Base-by-base conservation (phyloP, 2,113 vertebrate genomes). In the Microcebus griseorufus region DNA sequence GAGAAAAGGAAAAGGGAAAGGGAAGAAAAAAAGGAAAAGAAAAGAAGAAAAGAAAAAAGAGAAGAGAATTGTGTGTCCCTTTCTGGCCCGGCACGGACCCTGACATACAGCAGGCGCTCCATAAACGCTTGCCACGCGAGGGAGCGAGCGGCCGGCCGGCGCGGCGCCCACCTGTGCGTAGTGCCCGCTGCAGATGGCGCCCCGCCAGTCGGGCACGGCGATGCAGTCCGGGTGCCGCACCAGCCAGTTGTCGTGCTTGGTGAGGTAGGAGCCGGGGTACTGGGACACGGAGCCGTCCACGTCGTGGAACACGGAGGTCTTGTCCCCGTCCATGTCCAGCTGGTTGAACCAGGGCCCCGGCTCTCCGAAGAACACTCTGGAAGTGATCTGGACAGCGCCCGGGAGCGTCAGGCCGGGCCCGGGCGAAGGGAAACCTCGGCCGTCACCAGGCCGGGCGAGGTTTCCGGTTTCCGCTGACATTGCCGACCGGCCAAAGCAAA, bases 191-290 rank as follows among this genome's bases (percentile, higher is more conserved):
- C 99, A 99, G 98, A 99, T 99, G 42, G 99, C 99, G 0, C 99
- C 99, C 94, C 99, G 99, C 99, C 99, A 99, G 97, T 99, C 99
- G 0, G 99, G 99, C 9, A 99, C 99, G 0, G 99, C 98, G 5
- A 99, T 99, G 98, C 99, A 99, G 93, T 99, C 99, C 0, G 99
- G 99, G 96, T 99, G 99, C 48, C 99, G 99, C 89, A 99, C 98
- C 78, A 99, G 98, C 99, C 99, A 99, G 98, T 99, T 99, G 97
- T 99, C 99, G 3, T 99, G 99, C 97, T 99, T 99, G 27, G 99
- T 99, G 87, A 99, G 98, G 95, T 99, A 99, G 37, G 99, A 99
- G 29, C 99, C 99, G 0, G 99, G 99, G 93, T 99, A 99, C 96
- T 99, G 99, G 0, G 99, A 99, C 97, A 99, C 99, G 0, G 99